These are phyloP conservation scores for Catostylus mosaicus DNA, from an alignment of 30 jellyfish, hydroid and myxozoan genomes.

Conservation along the genomic window DNA sequence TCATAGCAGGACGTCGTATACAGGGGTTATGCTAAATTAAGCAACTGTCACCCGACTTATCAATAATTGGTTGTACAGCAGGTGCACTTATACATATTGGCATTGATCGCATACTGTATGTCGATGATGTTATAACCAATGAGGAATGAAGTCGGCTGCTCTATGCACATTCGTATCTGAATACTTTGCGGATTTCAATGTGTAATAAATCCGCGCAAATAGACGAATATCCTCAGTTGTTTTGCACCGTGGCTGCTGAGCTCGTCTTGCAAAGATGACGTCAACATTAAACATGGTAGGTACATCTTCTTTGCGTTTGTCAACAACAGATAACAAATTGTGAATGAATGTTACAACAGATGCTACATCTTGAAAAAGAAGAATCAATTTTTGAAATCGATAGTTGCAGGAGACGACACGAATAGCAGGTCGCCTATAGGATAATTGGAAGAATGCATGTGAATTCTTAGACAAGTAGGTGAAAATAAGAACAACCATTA, in stretches of 20 bases:
- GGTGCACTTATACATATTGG: background rate
- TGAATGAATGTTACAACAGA: no score
- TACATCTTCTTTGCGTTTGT: no score
- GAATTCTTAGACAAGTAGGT: no score
- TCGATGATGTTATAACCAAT: background rate
- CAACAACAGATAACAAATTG: no score
- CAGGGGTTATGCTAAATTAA: background rate
- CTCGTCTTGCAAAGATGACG: no score
- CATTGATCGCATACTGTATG: background rate
- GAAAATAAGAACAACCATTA: no score
- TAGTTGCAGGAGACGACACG: no score
- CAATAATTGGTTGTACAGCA: background rate
- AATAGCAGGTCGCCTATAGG: no score
- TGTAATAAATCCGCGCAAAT: constrained; percentile 1
- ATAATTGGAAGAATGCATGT: no score
- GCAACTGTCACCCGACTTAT: background rate
- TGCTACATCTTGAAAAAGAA: no score
- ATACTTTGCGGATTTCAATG: background rate
- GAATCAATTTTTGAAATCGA: no score
- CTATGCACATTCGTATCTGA: background rate
- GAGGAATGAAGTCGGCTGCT: background rate
- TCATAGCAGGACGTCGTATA: background rate
- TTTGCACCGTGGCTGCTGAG: background rate
- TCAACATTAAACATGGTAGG: background rate
- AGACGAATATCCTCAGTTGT: background rate